These are phyloP conservation scores for Oplegnathus fasciatus DNA, from an alignment of 2,113 vertebrate genomes.

Conservation along the genomic window DNA sequence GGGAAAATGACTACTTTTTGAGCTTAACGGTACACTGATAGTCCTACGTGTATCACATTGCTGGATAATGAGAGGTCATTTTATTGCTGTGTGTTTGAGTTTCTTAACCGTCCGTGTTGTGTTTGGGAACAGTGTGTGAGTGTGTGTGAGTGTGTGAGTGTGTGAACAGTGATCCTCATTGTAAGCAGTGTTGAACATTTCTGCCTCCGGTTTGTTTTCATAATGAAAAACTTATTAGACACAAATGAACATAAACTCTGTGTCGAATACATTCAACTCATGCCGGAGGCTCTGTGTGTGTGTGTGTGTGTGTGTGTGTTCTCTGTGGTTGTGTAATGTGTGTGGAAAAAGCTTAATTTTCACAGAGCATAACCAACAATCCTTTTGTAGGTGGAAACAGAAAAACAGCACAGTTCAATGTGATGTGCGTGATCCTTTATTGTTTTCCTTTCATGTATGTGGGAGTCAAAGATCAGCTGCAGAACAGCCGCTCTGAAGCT, in stretches of 20 bases:
- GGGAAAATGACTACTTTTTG: slow-evolving; percentile 34
- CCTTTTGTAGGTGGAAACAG: background rate
- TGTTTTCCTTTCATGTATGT: background rate
- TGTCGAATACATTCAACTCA: slow-evolving; percentile 32
- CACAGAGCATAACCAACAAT: background rate
- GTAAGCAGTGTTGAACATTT: slow-evolving; percentile 28
- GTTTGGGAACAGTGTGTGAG: slow-evolving; percentile 9
- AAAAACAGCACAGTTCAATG: background rate
- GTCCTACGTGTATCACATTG: slow-evolving; percentile 28
- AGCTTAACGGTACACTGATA: slow-evolving; percentile 22
- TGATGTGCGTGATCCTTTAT: background rate
- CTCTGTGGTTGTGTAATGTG: background rate
- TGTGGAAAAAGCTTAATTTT: slow-evolving; percentile 1
- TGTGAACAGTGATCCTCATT: slow-evolving; percentile 46
- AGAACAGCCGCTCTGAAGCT: too few species aligned
- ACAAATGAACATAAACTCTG: slow-evolving; percentile 54
- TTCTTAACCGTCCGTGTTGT: slow-evolving; percentile 32
- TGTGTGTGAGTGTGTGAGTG: slow-evolving; percentile 20
- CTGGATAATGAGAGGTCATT: slow-evolving; percentile 45
- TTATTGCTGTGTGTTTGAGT: slow-evolving; percentile 46
- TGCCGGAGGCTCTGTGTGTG: background rate
- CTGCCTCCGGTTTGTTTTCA: slow-evolving; percentile 67
- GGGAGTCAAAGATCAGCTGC: background rate
- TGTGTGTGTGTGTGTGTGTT: slow-evolving; percentile 3
- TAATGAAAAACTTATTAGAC: slow-evolving; percentile 68